Evolutionary conservation across 2,888 invertebrate species (phyloP).

Genomic region (Trachelus troglodyta): DNA sequence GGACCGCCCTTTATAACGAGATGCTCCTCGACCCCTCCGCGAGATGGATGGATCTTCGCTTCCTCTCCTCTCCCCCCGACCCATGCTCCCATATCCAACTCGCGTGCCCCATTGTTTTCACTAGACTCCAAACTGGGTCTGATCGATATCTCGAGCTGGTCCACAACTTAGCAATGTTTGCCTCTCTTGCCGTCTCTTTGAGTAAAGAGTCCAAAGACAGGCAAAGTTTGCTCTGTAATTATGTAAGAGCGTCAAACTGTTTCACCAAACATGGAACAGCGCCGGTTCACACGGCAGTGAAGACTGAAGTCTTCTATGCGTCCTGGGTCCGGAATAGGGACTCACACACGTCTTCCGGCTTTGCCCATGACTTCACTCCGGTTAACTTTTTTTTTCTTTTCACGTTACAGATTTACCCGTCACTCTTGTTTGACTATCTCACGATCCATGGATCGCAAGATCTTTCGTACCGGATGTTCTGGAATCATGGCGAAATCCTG

Average conservation of each 20-base stretch:
- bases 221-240: slow-evolving; percentile 63
- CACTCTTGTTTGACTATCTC: slow-evolving; percentile 62
- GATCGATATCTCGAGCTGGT: neutral
- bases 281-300: slow-evolving; percentile 53
- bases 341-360: too few species aligned
- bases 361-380: too few species aligned
- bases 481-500: neutral
- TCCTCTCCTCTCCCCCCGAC: neutral
- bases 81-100: neutral
- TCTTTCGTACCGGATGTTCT: too few species aligned
- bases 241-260: slow-evolving; percentile 63
- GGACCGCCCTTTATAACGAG: slow-evolving; percentile 48
- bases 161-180: slow-evolving; percentile 38
- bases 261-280: slow-evolving; percentile 59
- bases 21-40: slow-evolving; percentile 3
- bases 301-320: slow-evolving; percentile 4
- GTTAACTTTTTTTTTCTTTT: neutral
- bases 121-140: neutral
- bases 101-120: neutral
- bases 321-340: neutral
- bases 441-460: slow-evolving; percentile 41
- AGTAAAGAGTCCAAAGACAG: slow-evolving; percentile 42
- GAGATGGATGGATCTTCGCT: neutral
- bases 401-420: slow-evolving; percentile 57
- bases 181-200: slow-evolving; percentile 34